A percentile compares a stretch with the other conserved stretches of the same genome.
These are phyloP conservation scores for Lepidocyrtinus sp. DNA, from an alignment of 2,888 invertebrate genomes.

Conservation along the genomic window DNA sequence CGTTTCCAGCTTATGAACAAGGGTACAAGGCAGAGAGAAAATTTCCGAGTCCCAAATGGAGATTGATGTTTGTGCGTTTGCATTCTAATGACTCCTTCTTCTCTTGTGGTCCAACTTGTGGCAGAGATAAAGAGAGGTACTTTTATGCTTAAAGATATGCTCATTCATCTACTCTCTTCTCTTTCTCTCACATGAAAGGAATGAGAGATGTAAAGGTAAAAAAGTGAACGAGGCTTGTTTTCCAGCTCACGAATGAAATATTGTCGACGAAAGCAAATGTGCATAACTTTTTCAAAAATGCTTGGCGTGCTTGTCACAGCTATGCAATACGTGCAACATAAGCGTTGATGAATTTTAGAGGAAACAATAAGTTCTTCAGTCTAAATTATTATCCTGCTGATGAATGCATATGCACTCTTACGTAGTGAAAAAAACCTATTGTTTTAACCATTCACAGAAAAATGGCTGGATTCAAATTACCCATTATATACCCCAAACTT, in stretches of 20 bases:
- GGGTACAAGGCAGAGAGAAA: constrained; percentile 15
- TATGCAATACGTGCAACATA: neutral
- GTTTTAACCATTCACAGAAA: neutral
- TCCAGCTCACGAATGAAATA: neutral
- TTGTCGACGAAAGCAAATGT: neutral
- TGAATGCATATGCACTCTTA: neutral
- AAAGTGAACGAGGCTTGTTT: constrained; percentile 17
- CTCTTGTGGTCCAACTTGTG: constrained; percentile 47
- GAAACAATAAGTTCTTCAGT: neutral
- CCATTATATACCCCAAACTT: too few species aligned
- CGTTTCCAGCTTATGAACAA: constrained; percentile 2
- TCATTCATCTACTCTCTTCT: constrained; percentile 48
- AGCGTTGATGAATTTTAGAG: neutral
- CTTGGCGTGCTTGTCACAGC: neutral
- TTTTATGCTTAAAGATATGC: constrained; percentile 55
- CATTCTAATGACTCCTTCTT: constrained; percentile 67
- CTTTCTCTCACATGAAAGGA: neutral
- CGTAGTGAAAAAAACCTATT: neutral
- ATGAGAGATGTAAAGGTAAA: neutral
- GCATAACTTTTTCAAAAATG: neutral
- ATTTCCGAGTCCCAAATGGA: constrained; percentile 64
- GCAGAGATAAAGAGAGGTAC: constrained; percentile 55
- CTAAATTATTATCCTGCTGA: too few species aligned
- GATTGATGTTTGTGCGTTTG: constrained; percentile 68
- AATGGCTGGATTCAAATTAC: too few species aligned